A percentile compares a stretch with the other conserved stretches of the same genome.
These are phyloP conservation scores for Eupithecia dodoneata DNA, from an alignment of 2,888 invertebrate genomes.

Conservation along the genomic window DNA sequence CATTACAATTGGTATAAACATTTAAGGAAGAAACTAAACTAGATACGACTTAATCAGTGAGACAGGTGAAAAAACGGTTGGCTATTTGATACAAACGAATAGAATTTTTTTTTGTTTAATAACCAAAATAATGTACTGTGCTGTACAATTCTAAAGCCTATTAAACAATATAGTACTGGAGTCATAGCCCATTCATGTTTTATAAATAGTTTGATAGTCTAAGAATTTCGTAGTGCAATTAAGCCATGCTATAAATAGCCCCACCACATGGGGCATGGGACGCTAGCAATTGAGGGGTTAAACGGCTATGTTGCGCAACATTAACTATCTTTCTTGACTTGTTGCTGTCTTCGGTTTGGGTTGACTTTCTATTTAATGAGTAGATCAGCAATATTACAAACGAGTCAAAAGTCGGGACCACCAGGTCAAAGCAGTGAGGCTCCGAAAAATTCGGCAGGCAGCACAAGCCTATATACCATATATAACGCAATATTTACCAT, in stretches of 20 bases:
- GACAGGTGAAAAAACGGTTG: no score
- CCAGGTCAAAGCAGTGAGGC: neutral
- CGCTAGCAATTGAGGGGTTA: slow-evolving; percentile 53
- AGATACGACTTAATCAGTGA: no score
- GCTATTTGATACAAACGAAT: no score
- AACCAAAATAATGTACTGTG: no score
- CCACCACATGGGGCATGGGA: slow-evolving; percentile 63
- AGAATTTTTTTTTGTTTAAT: neutral
- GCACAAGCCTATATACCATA: no score
- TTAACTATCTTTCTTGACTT: slow-evolving; percentile 39
- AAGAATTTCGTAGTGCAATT: slow-evolving; percentile 50
- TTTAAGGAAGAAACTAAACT: no score
- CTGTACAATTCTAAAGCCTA: neutral
- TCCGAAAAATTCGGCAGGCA: neutral
- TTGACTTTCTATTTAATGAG: neutral
- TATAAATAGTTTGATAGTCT: slow-evolving; percentile 27
- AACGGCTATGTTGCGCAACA: slow-evolving; percentile 63
- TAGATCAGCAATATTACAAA: no score
- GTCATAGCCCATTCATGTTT: neutral
- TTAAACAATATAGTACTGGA: neutral
- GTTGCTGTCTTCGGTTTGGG: slow-evolving; percentile 37
- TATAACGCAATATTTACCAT: no score
- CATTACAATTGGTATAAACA: no score
- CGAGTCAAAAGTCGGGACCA: neutral
- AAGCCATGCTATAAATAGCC: slow-evolving; percentile 64